Conservation (phyloP, 1,140 invertebrate species). For the Ips nitidus region DNA sequence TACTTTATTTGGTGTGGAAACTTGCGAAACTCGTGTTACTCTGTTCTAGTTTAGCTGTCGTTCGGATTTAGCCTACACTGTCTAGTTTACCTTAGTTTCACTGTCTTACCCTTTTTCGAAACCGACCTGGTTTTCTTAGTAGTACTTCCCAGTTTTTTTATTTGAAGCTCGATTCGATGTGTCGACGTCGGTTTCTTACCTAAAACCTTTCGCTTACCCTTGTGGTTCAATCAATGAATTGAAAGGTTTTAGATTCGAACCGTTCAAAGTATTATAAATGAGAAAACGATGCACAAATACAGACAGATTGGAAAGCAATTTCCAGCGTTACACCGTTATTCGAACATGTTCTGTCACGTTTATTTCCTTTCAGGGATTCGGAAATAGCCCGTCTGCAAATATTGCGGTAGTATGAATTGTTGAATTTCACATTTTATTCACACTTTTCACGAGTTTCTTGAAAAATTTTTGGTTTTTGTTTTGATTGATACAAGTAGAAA, state of each 20-base stretch:
- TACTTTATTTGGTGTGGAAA: too few species aligned
- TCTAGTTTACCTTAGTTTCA: slow-evolving; percentile 8
- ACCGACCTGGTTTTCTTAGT: not conserved
- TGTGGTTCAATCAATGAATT: not conserved
- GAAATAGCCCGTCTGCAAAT: slow-evolving; percentile 55
- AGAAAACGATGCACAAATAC: slow-evolving; percentile 36
- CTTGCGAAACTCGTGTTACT: too few species aligned
- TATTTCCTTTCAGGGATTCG: slow-evolving; percentile 53
- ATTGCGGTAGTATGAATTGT: slow-evolving; percentile 55
- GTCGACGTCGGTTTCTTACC: slow-evolving; percentile 13
- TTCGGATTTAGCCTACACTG: slow-evolving; percentile 20
- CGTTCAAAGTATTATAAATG: slow-evolving; percentile 32
- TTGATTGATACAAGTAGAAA: slow-evolving; percentile 18
- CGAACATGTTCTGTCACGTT: slow-evolving; percentile 20
- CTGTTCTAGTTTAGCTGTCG: slow-evolving; percentile 16
- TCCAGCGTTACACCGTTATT: slow-evolving; percentile 4
- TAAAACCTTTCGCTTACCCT: slow-evolving; percentile 2
- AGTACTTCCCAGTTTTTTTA: slow-evolving; percentile 2
- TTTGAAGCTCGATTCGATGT: slow-evolving; percentile 17
- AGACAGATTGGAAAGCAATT: slow-evolving; percentile 35
- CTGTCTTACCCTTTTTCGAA: not conserved
- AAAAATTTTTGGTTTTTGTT: slow-evolving; percentile 10
- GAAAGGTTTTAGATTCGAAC: not conserved
- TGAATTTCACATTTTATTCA: slow-evolving; percentile 48
- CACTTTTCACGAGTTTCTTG: slow-evolving; percentile 36